Evolutionary conservation across 2,797 vertebrate species (phyloP).

Genomic region (Cynodonichthys magdalenae): DNA sequence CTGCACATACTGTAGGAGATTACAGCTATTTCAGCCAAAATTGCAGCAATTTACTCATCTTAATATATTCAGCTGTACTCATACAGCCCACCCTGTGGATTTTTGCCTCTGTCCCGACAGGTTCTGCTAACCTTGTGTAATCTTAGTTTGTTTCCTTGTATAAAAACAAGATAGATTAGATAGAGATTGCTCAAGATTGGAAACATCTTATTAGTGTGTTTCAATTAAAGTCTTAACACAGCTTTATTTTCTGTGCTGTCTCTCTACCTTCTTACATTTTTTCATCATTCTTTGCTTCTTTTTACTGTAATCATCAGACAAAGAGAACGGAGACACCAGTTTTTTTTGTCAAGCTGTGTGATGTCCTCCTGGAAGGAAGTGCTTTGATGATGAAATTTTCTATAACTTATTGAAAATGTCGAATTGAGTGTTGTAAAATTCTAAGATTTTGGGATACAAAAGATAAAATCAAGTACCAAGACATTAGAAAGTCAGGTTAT

Average conservation of each 20-base stretch:
- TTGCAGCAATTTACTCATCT: slow-evolving; percentile 4
- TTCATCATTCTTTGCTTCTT: slow-evolving; percentile 29
- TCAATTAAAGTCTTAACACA: background rate
- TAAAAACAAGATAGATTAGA: too few relatives aligned
- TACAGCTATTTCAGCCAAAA: background rate
- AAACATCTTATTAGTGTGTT: background rate
- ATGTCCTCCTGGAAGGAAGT: slow-evolving; percentile 43
- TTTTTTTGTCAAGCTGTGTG: slow-evolving; percentile 47
- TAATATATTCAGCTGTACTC: background rate
- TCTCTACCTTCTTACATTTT: slow-evolving; percentile 3
- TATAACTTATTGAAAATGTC: slow-evolving; percentile 63
- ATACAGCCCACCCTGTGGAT: too few relatives aligned
- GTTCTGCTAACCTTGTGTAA: background rate
- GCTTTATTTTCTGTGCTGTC: slow-evolving; percentile 10
- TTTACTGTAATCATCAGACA: slow-evolving; percentile 45
- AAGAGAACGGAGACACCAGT: slow-evolving; percentile 45
- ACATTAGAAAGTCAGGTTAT: slow-evolving; percentile 30
- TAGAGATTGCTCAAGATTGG: background rate
- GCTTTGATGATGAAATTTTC: slow-evolving; percentile 76
- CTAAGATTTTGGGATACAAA: slow-evolving; percentile 38
- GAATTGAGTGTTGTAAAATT: slow-evolving; percentile 23
- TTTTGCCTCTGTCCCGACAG: too few relatives aligned
- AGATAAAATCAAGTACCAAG: slow-evolving; percentile 31
- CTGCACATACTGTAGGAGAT: slow-evolving; percentile 23
- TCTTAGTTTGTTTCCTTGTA: background rate